Percentiles rank a stretch among this genome's conserved stretches.
These are phyloP conservation scores for Axis porcinus DNA, from an alignment of 2,113 vertebrate genomes.

Conservation along the genomic window DNA sequence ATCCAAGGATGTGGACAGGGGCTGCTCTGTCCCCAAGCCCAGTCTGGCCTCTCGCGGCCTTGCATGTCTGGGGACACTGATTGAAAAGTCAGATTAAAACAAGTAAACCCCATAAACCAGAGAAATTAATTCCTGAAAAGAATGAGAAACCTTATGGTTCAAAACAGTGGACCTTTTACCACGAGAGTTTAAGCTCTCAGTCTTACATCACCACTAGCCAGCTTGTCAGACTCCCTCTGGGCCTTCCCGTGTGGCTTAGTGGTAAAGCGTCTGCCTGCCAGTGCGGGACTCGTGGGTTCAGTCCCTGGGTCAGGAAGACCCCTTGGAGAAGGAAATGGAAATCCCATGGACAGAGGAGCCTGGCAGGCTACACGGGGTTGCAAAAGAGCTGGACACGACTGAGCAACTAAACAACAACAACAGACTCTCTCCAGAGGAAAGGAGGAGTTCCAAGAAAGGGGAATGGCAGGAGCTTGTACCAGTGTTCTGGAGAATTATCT, in stretches of 20 bases:
- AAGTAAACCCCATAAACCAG: background rate
- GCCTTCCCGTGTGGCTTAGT: background rate
- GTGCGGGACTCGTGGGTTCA: background rate
- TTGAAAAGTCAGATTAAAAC: background rate
- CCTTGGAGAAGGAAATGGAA: background rate
- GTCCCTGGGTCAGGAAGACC: background rate
- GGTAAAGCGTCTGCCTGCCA: background rate
- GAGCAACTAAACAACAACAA: background rate
- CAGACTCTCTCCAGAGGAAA: background rate
- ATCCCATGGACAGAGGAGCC: background rate
- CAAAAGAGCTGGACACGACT: background rate
- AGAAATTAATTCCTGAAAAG: background rate
- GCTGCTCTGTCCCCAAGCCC: too few species aligned
- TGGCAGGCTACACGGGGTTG: background rate
- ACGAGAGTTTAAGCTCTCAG: background rate
- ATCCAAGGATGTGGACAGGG: too few species aligned
- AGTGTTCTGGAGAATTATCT: background rate
- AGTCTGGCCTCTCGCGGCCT: background rate
- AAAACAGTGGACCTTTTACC: background rate
- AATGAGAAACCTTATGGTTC: background rate
- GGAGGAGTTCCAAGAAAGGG: background rate
- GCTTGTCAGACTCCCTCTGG: background rate
- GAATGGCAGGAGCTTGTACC: too few species aligned
- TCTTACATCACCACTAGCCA: background rate
- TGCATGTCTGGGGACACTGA: background rate